Conservation (phyloP, 2,113 vertebrate genomes). For the Tylochromis polylepis region DNA sequence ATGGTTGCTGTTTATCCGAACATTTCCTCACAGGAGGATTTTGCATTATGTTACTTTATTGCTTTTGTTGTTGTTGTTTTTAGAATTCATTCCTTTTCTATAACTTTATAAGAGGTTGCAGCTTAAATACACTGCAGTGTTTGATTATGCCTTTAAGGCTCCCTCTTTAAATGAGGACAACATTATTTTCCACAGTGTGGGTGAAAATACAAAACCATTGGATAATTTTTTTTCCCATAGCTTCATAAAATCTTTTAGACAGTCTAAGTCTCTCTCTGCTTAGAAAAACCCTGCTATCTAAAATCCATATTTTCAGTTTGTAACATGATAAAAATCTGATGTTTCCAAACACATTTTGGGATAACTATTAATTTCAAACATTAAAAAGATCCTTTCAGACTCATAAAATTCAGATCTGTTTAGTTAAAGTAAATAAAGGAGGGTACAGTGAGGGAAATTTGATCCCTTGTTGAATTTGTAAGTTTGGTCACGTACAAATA, state of each 20-base stretch:
- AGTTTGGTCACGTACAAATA: not conserved
- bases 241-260: not conserved
- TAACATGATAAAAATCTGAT: not conserved
- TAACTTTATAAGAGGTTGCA: not conserved
- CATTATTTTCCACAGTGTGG: not conserved
- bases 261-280: not conserved
- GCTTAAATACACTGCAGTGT: not conserved
- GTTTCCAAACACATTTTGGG: not conserved
- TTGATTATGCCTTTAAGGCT: not conserved
- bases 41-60: not conserved
- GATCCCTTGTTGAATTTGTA: not conserved
- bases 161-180: not conserved
- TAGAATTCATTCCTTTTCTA: not conserved
- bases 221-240: not conserved
- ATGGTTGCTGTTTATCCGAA: not conserved
- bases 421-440: not conserved
- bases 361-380: not conserved
- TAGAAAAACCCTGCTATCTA: not conserved
- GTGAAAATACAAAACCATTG: not conserved
- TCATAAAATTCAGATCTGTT: not conserved
- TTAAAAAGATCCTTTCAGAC: not conserved
- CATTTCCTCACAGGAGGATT: not conserved
- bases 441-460: not conserved
- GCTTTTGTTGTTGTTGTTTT: not conserved
- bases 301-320: not conserved